Percentiles rank a stretch among this genome's conserved stretches.
Conservation (phyloP, 2,797 vertebrate genomes). For the Pygocentrus nattereri region DNA sequence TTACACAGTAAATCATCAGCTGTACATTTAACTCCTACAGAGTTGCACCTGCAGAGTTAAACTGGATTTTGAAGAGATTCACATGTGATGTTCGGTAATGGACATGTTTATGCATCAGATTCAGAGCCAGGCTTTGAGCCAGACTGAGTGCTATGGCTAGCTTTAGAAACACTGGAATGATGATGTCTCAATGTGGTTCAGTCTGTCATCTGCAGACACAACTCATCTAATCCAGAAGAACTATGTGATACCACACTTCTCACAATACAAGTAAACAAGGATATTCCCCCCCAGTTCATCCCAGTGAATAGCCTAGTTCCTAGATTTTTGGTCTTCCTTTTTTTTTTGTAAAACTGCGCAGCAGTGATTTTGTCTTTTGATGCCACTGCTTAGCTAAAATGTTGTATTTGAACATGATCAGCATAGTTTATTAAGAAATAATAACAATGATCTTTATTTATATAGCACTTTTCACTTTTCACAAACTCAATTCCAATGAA, state of each 20-base stretch:
- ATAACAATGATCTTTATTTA: too few species aligned
- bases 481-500: too few species aligned
- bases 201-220: not conserved
- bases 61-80: not conserved
- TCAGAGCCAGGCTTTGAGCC: not conserved
- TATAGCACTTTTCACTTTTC: too few species aligned
- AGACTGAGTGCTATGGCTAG: not conserved
- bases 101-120: not conserved
- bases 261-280: not conserved
- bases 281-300: not conserved
- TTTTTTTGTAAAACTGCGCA: not conserved
- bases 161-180: not conserved
- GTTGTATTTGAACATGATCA: not conserved
- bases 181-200: not conserved
- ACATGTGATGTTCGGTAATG: not conserved
- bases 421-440: not conserved
- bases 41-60: not conserved
- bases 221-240: not conserved
- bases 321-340: not conserved
- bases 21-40: not conserved
- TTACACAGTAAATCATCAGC: conserved; percentile 2
- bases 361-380: too few species aligned
- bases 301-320: not conserved
- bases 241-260: not conserved
- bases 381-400: too few species aligned